Evolutionary conservation across 2,113 vertebrate species (phyloP).

Genomic region (Paracanthobrama guichenoti): DNA sequence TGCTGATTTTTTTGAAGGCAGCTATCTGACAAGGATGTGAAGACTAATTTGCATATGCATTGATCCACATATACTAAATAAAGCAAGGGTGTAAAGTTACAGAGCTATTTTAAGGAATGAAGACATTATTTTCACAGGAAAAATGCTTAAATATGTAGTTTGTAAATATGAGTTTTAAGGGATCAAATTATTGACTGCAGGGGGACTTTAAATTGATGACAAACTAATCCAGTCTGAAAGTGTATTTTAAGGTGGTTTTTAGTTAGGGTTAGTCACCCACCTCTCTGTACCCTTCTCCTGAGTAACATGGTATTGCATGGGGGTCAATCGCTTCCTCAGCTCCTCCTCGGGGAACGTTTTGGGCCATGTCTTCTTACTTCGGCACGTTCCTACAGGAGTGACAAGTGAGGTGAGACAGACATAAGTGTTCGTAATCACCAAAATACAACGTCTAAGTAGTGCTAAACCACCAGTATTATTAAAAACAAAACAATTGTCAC

Average conservation of each 20-base stretch:
- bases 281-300: conserved; percentile 98
- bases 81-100: no score
- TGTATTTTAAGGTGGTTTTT: not conserved
- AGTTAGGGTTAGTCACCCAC: conserved; percentile 67
- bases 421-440: conserved; percentile 56
- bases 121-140: no score
- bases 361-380: conserved; percentile 89
- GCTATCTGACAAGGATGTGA: no score
- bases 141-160: no score
- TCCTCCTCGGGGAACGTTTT: conserved; percentile 89
- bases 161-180: no score
- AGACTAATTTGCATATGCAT: no score
- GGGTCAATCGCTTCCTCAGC: conserved; percentile 88
- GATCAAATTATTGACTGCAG: no score
- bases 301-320: conserved; percentile 93
- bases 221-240: not conserved
- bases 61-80: no score
- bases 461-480: not conserved
- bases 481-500: not conserved
- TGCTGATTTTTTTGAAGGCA: no score
- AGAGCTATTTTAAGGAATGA: no score
- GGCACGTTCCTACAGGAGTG: conserved; percentile 81
- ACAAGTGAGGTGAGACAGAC: not conserved
- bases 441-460: not conserved
- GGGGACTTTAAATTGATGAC: no score